Evolutionary conservation across 1,140 invertebrate species (phyloP).

Genomic region (Rhizoglyphus robini): DNA sequence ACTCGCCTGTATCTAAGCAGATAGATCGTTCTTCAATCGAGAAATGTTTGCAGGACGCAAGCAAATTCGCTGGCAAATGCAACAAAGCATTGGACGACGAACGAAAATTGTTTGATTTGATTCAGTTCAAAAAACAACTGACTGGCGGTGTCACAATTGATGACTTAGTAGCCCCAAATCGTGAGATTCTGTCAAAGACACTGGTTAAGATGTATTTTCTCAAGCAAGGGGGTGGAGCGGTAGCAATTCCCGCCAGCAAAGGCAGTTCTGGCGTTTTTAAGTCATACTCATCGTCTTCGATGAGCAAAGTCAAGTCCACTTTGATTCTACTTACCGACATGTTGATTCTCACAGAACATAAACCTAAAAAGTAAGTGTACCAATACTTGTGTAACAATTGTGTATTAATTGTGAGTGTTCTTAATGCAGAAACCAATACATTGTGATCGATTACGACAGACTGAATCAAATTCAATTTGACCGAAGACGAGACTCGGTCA

Average conservation of each 20-base stretch:
- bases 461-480: neutral
- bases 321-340: slow-evolving; percentile 1
- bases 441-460: neutral
- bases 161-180: neutral
- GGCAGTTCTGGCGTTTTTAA: neutral
- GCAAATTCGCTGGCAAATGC: neutral
- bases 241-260: neutral
- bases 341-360: neutral
- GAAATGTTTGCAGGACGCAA: neutral
- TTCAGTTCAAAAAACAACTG: neutral
- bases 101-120: neutral
- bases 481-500: neutral
- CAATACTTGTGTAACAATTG: neutral
- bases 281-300: neutral
- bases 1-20: neutral
- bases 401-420: neutral
- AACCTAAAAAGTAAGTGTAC: neutral
- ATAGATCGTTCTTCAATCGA: neutral
- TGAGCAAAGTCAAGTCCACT: neutral
- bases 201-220: neutral
- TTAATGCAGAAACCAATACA: slow-evolving; percentile 4
- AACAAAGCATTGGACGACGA: neutral
- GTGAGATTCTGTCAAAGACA: neutral
- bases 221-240: neutral
- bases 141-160: neutral